Percentiles rank a stretch among this genome's conserved stretches.
phyloP scores from a whole-genome alignment of 2,888 invertebrate genomes.

The Macropis europaea region DNA sequence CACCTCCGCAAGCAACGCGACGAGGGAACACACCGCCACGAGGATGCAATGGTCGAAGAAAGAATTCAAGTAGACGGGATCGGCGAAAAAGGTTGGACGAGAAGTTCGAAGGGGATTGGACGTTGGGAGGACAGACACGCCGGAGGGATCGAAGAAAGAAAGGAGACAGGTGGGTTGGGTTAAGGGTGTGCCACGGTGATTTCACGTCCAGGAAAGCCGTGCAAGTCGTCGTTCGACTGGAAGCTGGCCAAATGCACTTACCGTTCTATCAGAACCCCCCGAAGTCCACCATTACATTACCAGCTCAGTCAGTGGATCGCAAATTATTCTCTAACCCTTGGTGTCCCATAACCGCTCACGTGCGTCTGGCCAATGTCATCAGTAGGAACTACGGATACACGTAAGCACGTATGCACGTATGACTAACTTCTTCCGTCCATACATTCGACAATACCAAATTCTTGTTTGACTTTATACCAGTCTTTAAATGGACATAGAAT shows the following conservation, averaged over 20 bases:
- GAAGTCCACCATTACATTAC: constrained; percentile 51
- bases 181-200: constrained; percentile 57
- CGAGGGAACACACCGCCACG: neutral
- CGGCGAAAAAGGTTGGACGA: constrained; percentile 34
- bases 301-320: constrained; percentile 23
- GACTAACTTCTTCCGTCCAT: no score
- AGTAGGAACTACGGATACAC: no score
- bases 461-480: no score
- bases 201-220: constrained; percentile 64
- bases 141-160: constrained; percentile 35
- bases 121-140: constrained; percentile 37
- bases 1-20: neutral
- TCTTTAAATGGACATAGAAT: no score
- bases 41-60: constrained; percentile 25
- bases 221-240: constrained; percentile 67
- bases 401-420: no score
- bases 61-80: constrained; percentile 38
- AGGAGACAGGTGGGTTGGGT: constrained; percentile 43
- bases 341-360: no score
- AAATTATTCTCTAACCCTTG: constrained; percentile 31
- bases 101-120: constrained; percentile 55
- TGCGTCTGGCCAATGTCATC: no score
- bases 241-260: constrained; percentile 77
- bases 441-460: no score
- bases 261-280: constrained; percentile 70